Conservation (phyloP, 2,888 invertebrate species). For the Hetaerina titia region DNA sequence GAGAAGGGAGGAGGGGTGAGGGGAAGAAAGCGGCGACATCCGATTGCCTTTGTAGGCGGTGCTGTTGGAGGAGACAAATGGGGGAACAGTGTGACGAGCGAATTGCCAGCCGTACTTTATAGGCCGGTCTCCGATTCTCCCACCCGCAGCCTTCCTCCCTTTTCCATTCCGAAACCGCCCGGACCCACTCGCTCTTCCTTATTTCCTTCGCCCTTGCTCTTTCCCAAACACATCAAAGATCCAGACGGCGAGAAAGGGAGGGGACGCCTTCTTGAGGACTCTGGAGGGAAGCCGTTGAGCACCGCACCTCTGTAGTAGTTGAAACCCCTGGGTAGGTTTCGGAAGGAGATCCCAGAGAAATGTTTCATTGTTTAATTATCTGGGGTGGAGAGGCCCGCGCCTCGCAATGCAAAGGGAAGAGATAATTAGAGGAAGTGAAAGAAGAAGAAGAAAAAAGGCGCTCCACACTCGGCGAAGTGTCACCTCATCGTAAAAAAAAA, state of each 20-base stretch:
- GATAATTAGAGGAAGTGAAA: background rate
- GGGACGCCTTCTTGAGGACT: background rate
- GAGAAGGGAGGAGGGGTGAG: background rate
- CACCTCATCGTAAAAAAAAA: background rate
- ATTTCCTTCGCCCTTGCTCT: background rate
- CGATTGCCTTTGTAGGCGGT: constrained; percentile 67
- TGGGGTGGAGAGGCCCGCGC: background rate
- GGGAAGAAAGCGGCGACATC: constrained; percentile 56
- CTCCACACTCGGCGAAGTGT: background rate
- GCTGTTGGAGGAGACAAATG: constrained; percentile 61
- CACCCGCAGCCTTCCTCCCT: background rate
- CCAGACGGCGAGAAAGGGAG: background rate
- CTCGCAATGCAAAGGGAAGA: background rate
- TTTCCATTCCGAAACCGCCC: constrained; percentile 29
- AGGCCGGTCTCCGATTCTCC: background rate
- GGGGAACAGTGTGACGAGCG: constrained; percentile 63
- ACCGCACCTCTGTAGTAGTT: background rate
- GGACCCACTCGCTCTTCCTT: background rate
- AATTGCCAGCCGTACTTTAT: constrained; percentile 66
- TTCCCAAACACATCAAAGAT: constrained; percentile 39
- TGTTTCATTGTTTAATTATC: constrained; percentile 22
- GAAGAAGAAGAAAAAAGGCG: background rate
- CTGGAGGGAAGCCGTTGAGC: background rate
- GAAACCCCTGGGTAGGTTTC: background rate
- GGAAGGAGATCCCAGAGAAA: background rate